Base-by-base conservation (phyloP, 2,888 invertebrate genomes). In the Ennomos quercinarius region DNA sequence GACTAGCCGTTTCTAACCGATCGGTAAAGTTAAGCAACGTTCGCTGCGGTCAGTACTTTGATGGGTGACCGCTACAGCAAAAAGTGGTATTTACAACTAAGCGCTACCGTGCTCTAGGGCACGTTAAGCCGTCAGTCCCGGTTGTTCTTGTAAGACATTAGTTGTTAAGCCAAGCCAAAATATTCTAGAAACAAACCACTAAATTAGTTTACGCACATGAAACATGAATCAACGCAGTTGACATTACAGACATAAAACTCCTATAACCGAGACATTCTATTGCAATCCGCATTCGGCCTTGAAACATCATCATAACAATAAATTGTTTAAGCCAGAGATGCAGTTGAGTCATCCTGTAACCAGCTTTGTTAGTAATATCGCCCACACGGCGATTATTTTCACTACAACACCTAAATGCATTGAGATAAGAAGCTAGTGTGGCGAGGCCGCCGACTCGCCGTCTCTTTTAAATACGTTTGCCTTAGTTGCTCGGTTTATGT, bases 271-370 rank as follows among this genome's bases (percentile, higher is more conserved):
- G 40, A 48, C 53, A 45, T 44, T 59, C 49, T 57, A 46, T 50
- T 61, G 53, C 49, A 48, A 36, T 54, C 36, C 47, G 10, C 49
- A 50, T 51, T 2, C 11, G 60, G 62, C 67, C 67, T 67, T 67
- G 63, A 62, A 48, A 51, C 49, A 54, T 59, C 58, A 57, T 58
- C 48, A 53, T 56, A 46, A 61, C 53, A 61, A 57, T 61, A 61
- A 64, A 63, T 67, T 61, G 62, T 63, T 63, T 54, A 45, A 52
- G 12, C 63, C 43, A 27, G 58, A 56, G 58, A 56, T 57, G 62
- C 56, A 64, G 55, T 36, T 67, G 61, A 67, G 44, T 67, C 67
- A 65, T 53, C 46, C 55, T 48, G 39, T 38, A 51, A 37, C 52
- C 45, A 39, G 54, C 56, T 58, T 60, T 57, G 63, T 61, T 58